Evolutionary conservation across 1,140 invertebrate genomes (phyloP).

Genomic region (Asbolus verrucosus): DNA sequence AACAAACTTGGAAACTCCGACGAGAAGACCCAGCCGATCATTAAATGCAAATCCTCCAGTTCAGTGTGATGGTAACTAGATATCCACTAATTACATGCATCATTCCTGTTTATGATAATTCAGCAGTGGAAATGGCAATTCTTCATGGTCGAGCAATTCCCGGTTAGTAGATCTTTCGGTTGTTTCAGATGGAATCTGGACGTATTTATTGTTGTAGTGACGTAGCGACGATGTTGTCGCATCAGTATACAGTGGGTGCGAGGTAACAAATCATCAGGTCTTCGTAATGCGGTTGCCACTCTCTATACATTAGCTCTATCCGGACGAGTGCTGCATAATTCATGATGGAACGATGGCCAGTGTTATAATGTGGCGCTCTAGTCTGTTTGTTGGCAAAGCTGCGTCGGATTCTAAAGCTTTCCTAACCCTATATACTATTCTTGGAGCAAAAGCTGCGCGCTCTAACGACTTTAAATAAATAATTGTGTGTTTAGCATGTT

Average conservation of each 20-base stretch:
- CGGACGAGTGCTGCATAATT: constrained; percentile 41
- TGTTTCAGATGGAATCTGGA: constrained; percentile 12
- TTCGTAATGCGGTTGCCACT: constrained; percentile 40
- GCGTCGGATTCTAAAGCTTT: constrained; percentile 37
- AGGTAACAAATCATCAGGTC: constrained; percentile 42
- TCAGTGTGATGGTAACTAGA: not conserved
- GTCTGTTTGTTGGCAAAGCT: constrained; percentile 31
- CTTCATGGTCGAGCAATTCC: not conserved
- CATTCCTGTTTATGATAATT: constrained; percentile 15
- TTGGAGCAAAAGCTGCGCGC: constrained; percentile 18
- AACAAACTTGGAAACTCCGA: not conserved
- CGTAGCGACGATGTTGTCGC: constrained; percentile 20
- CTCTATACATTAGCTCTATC: constrained; percentile 42
- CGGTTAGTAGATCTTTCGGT: not conserved
- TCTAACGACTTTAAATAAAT: constrained; percentile 44
- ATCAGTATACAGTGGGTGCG: constrained; percentile 33
- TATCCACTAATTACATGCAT: constrained; percentile 3
- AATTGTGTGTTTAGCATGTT: constrained; percentile 40
- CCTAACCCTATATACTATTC: constrained; percentile 18
- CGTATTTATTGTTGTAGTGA: constrained; percentile 26
- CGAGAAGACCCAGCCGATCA: too few relatives aligned
- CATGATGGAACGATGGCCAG: constrained; percentile 40
- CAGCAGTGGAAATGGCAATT: not conserved
- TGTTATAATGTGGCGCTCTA: constrained; percentile 38
- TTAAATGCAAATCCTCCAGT: constrained; percentile 13